Percentiles rank a stretch among this genome's conserved stretches.
phyloP scores from a whole-genome alignment of 92 coral and sea anemone genomes.

The Porites cylindrica region DNA sequence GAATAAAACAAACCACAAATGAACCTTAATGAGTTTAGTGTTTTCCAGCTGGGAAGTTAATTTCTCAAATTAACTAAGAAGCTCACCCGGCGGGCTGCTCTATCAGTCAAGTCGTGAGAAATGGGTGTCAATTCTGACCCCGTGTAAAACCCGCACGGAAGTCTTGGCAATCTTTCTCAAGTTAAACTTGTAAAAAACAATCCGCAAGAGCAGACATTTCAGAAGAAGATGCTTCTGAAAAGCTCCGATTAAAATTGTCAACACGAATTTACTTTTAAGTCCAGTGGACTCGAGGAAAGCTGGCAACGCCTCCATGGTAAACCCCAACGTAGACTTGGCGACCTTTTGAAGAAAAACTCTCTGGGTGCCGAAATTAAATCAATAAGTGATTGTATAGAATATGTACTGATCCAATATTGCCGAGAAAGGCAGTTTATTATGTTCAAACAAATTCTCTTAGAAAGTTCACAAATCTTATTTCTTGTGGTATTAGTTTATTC shows the following conservation, averaged over 20 bases:
- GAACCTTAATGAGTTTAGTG: neutral
- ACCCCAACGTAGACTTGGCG: no score
- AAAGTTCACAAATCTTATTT: neutral
- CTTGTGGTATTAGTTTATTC: neutral
- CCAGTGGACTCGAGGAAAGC: no score
- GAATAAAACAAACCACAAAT: neutral
- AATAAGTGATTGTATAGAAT: neutral
- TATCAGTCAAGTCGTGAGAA: neutral
- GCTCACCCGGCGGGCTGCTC: neutral
- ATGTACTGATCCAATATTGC: neutral
- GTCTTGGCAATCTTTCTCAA: neutral
- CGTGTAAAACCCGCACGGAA: neutral
- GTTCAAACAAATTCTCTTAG: constrained; percentile 6
- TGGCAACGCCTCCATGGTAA: no score
- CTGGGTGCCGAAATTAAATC: neutral
- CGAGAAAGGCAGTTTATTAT: neutral
- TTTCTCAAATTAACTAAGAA: constrained; percentile 8
- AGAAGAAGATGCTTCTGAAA: no score
- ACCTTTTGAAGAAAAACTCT: neutral
- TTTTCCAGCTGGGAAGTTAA: constrained; percentile 10
- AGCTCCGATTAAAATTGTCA: neutral
- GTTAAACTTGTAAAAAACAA: neutral
- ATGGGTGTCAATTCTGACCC: neutral
- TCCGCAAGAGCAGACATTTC: no score
- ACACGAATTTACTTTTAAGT: no score